Base-by-base conservation (phyloP, 2,797 vertebrate genomes). In the Sebastes hopkinsi region DNA sequence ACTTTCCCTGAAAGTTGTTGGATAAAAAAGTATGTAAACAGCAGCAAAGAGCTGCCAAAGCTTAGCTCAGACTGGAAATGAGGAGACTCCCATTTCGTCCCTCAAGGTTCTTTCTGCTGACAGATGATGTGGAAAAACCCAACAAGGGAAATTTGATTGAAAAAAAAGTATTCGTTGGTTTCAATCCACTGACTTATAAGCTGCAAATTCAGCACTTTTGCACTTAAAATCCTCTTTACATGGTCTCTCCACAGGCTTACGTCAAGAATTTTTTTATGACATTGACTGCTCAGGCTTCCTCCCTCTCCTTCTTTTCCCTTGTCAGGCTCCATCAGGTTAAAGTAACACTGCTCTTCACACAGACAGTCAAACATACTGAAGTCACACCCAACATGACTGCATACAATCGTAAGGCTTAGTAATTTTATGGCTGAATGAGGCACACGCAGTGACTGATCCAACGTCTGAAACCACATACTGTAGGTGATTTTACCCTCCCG, bases 311-410 rank as follows among this genome's bases (percentile, higher is more conserved):
- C 18, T 80, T 70, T 69, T 59, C 58, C 23, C 72, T 71, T 3
- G 22, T 65, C 81, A 81, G 72, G 16, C 69, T 89, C 71, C 72
- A 82, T 59, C 59, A 30, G 72, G 72, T 84, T 89, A 71, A 86
- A 69, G 67, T 29, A 71, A 75, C 62, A 66, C 70, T 42, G 66
- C 25, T 38, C 23, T 67, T 23, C 64, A 65, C 78, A 75, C 9
- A 56, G 29, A 66, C 59, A 55, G 23, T 68, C 59, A 67, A 22
- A 79, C 14, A 72, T 52, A 72, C 60, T 32, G 9, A 78, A 42
- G 59, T 54, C 76, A 71, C 68, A 52, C 60, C 67, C 62, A 32
- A 3, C 36, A 61, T 25, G 59, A 66, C 70, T 72, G 73, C 70
- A 60, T 30, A 4, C 32, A 34, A 2, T 56, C 27, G 1, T 50